Percentiles rank a stretch among this genome's conserved stretches.
Conservation (phyloP, 2,797 vertebrate genomes). For the Sitta carolinensis region DNA sequence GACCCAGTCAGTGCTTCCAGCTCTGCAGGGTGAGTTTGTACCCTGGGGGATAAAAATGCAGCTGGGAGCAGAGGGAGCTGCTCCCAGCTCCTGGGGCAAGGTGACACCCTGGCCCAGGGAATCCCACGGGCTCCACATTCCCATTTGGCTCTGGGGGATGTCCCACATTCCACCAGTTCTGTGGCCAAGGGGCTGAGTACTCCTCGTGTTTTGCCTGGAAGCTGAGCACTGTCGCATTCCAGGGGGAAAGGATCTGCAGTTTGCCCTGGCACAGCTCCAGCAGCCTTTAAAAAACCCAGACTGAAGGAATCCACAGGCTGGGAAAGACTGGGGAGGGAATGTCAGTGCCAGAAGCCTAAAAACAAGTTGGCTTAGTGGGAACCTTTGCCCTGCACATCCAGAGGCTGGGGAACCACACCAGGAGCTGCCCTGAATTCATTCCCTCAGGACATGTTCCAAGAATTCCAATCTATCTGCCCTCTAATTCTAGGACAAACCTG, state of each 20-base stretch:
- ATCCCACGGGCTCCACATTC: neutral
- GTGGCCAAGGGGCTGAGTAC: neutral
- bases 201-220: neutral
- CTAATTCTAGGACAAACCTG: neutral
- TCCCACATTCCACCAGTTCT: neutral
- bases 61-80: neutral
- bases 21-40: neutral
- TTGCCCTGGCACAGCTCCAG: neutral
- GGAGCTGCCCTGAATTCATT: neutral
- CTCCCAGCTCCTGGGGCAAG: neutral
- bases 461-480: neutral
- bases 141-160: neutral
- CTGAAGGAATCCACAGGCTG: neutral
- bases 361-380: neutral
- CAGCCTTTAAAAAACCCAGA: neutral
- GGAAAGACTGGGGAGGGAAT: neutral
- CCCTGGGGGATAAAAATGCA: neutral
- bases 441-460: rapidly evolving
- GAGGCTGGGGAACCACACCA: neutral
- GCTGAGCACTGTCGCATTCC: neutral
- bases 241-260: neutral
- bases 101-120: neutral
- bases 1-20: neutral
- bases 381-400: neutral
- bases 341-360: neutral